phyloP scores from a whole-genome alignment of 1,140 invertebrate species.

The Phortica variegata region DNA sequence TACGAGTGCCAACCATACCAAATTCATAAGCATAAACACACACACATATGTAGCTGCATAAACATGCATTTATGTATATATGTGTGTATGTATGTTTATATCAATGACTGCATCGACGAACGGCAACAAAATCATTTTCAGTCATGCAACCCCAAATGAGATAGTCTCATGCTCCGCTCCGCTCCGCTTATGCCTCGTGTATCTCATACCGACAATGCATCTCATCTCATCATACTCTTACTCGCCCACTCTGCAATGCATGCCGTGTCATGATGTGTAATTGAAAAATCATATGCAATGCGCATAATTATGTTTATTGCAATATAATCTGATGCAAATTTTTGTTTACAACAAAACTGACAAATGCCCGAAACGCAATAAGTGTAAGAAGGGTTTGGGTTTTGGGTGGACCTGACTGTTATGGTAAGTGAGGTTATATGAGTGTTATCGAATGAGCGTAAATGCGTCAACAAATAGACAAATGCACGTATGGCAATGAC shows the following conservation, averaged over 20 bases:
- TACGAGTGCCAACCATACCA: not conserved
- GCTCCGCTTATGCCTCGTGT: not conserved
- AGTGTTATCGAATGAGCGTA: too few relatives aligned
- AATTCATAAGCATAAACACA: not conserved
- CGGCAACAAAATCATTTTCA: not conserved
- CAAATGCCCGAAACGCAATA: slow-evolving; percentile 32
- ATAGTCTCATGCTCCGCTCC: too few relatives aligned
- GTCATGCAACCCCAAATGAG: not conserved
- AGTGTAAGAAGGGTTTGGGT: slow-evolving; percentile 17
- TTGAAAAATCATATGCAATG: slow-evolving; percentile 56
- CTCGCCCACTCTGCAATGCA: not conserved
- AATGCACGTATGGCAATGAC: too few relatives aligned
- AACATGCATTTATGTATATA: not conserved
- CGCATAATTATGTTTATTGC: slow-evolving; percentile 56
- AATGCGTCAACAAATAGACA: too few relatives aligned
- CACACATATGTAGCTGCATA: slow-evolving; percentile 13
- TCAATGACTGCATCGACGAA: not conserved
- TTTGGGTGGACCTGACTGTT: too few relatives aligned
- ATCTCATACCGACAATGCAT: not conserved
- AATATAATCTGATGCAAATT: slow-evolving; percentile 51
- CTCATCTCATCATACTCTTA: too few relatives aligned
- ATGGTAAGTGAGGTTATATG: too few relatives aligned
- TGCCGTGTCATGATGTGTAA: slow-evolving; percentile 31
- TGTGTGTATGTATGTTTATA: not conserved
- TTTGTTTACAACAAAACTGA: slow-evolving; percentile 41